phyloP scores from a whole-genome alignment of 2,113 vertebrate genomes.

The Zosterops lateralis region DNA sequence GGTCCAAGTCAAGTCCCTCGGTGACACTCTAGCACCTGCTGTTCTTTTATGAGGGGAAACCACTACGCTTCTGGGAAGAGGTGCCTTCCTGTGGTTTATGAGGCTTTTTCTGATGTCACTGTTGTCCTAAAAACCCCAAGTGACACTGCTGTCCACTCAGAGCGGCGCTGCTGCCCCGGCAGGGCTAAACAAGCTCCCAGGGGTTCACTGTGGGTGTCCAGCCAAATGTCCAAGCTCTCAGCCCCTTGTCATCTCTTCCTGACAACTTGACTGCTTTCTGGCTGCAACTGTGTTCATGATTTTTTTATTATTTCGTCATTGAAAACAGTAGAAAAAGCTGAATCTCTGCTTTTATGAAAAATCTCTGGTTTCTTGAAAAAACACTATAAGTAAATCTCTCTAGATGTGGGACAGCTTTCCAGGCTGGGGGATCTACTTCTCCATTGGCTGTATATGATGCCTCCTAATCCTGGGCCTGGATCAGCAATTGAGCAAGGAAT shows the following conservation, averaged over 20 bases:
- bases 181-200: neutral
- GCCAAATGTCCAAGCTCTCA: neutral
- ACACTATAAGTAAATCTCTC: neutral
- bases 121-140: neutral
- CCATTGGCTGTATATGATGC: neutral
- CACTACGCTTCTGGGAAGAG: neutral
- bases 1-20: neutral
- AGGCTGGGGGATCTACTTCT: neutral
- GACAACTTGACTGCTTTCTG: neutral
- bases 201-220: neutral
- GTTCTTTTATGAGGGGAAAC: slow-evolving; percentile 29
- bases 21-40: slow-evolving; percentile 40
- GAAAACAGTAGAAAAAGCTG: neutral
- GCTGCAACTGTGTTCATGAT: fast-evolving
- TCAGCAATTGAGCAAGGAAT: neutral
- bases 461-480: neutral
- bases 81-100: neutral
- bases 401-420: neutral
- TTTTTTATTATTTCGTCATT: neutral
- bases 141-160: fast-evolving
- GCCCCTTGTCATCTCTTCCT: neutral
- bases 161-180: fast-evolving
- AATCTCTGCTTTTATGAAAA: neutral
- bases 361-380: neutral
- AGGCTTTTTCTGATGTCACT: slow-evolving; percentile 44